Conservation (phyloP, 2,888 invertebrate species). For the Sepioteuthis lessoniana region DNA sequence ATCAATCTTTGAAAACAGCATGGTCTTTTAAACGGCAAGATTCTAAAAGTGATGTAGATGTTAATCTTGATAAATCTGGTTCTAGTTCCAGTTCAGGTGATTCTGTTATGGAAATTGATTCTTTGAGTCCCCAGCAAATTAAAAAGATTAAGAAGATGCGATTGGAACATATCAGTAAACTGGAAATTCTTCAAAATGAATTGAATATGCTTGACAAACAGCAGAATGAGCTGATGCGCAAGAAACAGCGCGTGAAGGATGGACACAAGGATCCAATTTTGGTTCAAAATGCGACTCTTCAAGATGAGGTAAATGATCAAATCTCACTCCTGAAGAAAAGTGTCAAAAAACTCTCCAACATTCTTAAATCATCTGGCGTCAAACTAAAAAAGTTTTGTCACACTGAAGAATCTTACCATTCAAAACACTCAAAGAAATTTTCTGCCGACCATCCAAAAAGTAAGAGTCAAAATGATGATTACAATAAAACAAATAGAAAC, state of each 20-base stretch:
- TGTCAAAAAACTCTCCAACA: conserved; percentile 53
- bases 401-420: not conserved
- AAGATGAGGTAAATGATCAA: conserved; percentile 68
- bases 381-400: not conserved
- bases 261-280: conserved; percentile 71
- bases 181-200: conserved; percentile 63
- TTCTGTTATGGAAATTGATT: not conserved
- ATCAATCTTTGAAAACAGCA: no score
- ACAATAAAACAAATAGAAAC: not conserved
- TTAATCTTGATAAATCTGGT: no score
- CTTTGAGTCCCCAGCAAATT: conserved; percentile 44
- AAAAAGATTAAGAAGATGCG: conserved; percentile 57
- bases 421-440: not conserved
- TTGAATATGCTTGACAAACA: conserved; percentile 64
- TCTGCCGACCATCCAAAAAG: not conserved
- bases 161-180: conserved; percentile 57
- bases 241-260: conserved; percentile 64
- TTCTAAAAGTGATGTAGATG: not conserved
- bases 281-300: conserved; percentile 68
- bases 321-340: conserved; percentile 59
- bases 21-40: no score
- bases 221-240: conserved; percentile 70
- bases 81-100: not conserved
- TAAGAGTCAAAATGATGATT: not conserved
- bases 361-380: conserved; percentile 39